Evolutionary conservation across 2,113 vertebrate species (phyloP).

Genomic region (Thermophis baileyi): DNA sequence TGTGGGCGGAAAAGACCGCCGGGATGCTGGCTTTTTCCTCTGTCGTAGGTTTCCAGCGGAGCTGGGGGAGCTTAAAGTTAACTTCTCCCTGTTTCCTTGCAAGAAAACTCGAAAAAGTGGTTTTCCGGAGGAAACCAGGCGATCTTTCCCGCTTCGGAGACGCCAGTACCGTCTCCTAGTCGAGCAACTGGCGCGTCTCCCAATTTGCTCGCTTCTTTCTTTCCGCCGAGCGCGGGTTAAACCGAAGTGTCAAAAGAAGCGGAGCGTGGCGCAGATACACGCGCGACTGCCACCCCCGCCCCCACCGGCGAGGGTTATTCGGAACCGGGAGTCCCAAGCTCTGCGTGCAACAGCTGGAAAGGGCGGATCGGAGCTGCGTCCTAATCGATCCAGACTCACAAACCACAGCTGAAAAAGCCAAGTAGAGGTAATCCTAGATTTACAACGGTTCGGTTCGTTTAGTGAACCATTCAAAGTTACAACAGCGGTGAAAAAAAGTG

Average conservation of each 20-base stretch:
- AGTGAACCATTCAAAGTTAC: background rate
- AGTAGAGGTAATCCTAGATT: background rate
- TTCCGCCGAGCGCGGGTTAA: too few species aligned
- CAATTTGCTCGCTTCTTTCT: background rate
- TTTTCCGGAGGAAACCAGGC: background rate
- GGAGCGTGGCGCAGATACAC: background rate
- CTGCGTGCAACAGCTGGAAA: background rate
- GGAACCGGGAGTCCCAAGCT: too few species aligned
- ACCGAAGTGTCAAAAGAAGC: background rate
- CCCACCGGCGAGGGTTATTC: background rate
- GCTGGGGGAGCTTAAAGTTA: background rate
- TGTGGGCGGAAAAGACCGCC: background rate
- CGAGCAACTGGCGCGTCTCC: background rate
- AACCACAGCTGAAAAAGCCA: background rate
- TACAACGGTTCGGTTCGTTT: background rate
- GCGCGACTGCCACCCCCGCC: background rate
- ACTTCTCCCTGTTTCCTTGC: background rate
- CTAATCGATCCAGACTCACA: background rate
- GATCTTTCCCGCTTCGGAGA: background rate
- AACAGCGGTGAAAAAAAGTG: background rate
- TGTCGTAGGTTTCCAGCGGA: background rate
- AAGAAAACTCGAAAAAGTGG: background rate
- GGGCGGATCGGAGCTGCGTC: background rate
- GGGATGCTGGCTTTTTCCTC: background rate
- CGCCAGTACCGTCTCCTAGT: background rate